Evolutionary conservation across 2,797 vertebrate genomes (phyloP), one percentile per base, ranked within the genome.

Genomic region (Bradypodion ventrale): DNA sequence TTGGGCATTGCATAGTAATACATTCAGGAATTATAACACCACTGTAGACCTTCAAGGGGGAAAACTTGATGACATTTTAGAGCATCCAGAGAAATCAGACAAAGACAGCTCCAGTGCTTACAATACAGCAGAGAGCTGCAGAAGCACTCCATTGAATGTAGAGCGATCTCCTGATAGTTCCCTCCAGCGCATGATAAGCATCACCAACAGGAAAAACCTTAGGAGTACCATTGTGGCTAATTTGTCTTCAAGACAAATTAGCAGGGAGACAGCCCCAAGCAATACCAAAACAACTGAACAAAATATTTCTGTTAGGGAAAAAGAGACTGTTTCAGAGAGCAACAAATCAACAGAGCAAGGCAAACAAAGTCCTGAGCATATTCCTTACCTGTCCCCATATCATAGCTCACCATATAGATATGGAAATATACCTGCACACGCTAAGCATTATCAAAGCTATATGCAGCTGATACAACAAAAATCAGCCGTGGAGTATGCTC

Each of bases 31-130:
- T 73, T 96, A 96, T 29, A 96, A 93, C 88, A 96, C 95, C 87
- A 96, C 68, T 91, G 88, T 94, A 88, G 96, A 96, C 7, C 75
- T 92, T 76, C 95, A 89, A 9, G 95, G 95, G 88, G 92, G 95
- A 4, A 98, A 98, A 91, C 92, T 98, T 68, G 95, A 95, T 7
- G 97, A 98, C 84, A 97, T 97, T 80, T 95, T 96, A 1, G 98
- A 98, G 87, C 96, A 97, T 72, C 97, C 97, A 13, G 98, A 98
- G 89, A 98, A 97, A 92, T 99, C 97, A 0, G 98, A 99, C 95
- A 99, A 99, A 90, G 98, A 99, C 95, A 99, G 97, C 88, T 99
- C 98, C 46, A 99, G 98, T 12, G 98, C 98, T 49, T 99, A 99
- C 89, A 99, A 99, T 93, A 99, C 98, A 0, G 98, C 98, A 0